These are phyloP conservation scores for Cerceris rybyensis DNA, from an alignment of 2,888 invertebrate species.

Conservation along the genomic window DNA sequence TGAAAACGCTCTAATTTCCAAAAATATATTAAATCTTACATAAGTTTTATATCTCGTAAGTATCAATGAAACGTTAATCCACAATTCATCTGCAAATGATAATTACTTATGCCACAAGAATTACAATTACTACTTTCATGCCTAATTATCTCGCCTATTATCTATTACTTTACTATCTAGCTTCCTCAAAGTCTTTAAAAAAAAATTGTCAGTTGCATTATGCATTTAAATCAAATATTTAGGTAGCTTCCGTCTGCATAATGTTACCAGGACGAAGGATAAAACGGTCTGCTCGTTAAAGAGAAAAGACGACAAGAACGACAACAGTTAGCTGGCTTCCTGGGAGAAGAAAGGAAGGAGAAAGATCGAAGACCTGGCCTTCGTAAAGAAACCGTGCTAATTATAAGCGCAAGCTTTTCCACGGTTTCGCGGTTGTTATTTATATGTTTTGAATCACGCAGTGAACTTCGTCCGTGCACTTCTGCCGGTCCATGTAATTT, in stretches of 20 bases:
- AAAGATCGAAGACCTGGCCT: constrained; percentile 40
- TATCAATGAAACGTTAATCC: no score
- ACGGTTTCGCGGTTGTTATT: constrained; percentile 48
- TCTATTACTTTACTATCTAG: no score
- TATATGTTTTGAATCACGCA: constrained; percentile 40
- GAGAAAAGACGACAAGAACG: constrained; percentile 22
- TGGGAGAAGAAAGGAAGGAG: constrained; percentile 8
- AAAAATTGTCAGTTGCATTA: no score
- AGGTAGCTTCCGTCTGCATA: neutral
- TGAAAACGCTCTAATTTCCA: no score
- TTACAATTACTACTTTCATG: no score
- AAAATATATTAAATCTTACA: no score
- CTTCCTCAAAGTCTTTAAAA: no score
- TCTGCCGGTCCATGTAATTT: constrained; percentile 24
- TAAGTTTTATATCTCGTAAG: no score
- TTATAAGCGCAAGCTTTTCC: constrained; percentile 43
- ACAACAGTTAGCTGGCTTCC: constrained; percentile 9
- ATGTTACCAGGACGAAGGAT: neutral
- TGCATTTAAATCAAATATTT: neutral
- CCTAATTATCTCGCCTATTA: no score
- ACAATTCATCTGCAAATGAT: no score
- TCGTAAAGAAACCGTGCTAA: constrained; percentile 49
- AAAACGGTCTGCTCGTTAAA: neutral
- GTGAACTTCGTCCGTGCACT: neutral
- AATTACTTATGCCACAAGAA: no score